phyloP scores from a whole-genome alignment of 2,888 invertebrate genomes.

The Drosophila setosimentum region DNA sequence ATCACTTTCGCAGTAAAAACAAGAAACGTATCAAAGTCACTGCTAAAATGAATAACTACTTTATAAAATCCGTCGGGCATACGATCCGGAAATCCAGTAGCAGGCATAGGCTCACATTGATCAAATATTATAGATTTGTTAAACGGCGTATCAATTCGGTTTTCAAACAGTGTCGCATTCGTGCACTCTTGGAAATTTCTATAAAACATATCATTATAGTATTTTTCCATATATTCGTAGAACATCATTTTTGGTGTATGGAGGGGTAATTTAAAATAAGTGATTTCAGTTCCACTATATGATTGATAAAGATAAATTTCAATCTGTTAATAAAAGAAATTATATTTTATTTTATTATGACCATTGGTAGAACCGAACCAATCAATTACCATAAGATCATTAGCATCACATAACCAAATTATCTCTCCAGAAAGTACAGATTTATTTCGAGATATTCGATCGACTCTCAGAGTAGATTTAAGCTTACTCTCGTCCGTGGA shows the following conservation, averaged over 20 bases:
- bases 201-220: not conserved
- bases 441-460: not conserved
- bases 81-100: not conserved
- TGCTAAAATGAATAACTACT: fast-evolving
- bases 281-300: not conserved
- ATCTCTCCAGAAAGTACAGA: not conserved
- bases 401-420: not conserved
- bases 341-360: not conserved
- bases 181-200: not conserved
- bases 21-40: not conserved
- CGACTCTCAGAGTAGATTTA: not conserved
- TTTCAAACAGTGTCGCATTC: not conserved
- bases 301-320: not conserved
- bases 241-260: not conserved
- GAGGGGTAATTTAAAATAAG: not conserved
- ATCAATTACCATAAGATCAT: slow-evolving; percentile 4
- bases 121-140: not conserved
- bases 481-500: slow-evolving; percentile 9
- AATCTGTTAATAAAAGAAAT: not conserved
- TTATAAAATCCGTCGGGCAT: not conserved
- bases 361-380: not conserved
- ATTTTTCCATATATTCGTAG: not conserved
- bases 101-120: not conserved
- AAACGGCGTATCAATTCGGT: slow-evolving; percentile 1
- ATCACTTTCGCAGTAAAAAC: not conserved